phyloP scores from a whole-genome alignment of 2,797 vertebrate species.

The Naso thynnoides region DNA sequence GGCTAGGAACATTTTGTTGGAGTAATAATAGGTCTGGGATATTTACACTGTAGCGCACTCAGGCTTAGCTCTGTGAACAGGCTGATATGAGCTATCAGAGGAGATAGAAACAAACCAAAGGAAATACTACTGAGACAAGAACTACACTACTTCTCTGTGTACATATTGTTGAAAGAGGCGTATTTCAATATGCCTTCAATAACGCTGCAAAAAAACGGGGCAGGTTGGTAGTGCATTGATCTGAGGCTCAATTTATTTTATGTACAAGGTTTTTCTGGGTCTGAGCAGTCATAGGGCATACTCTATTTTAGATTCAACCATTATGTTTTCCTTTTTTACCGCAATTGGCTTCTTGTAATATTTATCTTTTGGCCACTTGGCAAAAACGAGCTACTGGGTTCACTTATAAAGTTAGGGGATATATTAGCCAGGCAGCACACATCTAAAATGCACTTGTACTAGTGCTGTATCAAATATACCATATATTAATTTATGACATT shows the following conservation, averaged over 20 bases:
- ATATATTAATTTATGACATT: neutral
- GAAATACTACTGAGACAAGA: slow-evolving; percentile 47
- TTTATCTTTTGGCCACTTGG: slow-evolving; percentile 37
- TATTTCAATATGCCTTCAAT: slow-evolving; percentile 35
- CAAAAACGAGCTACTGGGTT: slow-evolving; percentile 31
- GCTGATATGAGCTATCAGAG: slow-evolving; percentile 67
- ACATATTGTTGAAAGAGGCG: slow-evolving; percentile 31
- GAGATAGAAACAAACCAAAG: slow-evolving; percentile 52
- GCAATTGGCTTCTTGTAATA: slow-evolving; percentile 20
- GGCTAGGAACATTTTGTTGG: slow-evolving; percentile 76
- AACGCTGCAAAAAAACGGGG: slow-evolving; percentile 19
- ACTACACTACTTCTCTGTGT: slow-evolving; percentile 29
- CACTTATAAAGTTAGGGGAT: slow-evolving; percentile 12
- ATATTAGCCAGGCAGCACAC: neutral
- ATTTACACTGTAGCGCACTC: slow-evolving; percentile 76
- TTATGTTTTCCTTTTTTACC: slow-evolving; percentile 3
- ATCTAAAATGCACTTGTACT: neutral
- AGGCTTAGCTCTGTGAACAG: slow-evolving; percentile 67
- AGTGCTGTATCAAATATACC: neutral
- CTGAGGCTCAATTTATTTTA: slow-evolving; percentile 24
- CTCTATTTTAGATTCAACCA: slow-evolving; percentile 34
- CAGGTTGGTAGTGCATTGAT: neutral
- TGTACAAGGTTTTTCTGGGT: slow-evolving; percentile 13
- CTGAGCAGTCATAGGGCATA: slow-evolving; percentile 2
- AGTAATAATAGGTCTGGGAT: slow-evolving; percentile 78